Percentiles rank a stretch among this genome's conserved stretches.
These are phyloP conservation scores for Steinernema hermaphroditum DNA, from an alignment of 2,888 invertebrate species.

Conservation along the genomic window DNA sequence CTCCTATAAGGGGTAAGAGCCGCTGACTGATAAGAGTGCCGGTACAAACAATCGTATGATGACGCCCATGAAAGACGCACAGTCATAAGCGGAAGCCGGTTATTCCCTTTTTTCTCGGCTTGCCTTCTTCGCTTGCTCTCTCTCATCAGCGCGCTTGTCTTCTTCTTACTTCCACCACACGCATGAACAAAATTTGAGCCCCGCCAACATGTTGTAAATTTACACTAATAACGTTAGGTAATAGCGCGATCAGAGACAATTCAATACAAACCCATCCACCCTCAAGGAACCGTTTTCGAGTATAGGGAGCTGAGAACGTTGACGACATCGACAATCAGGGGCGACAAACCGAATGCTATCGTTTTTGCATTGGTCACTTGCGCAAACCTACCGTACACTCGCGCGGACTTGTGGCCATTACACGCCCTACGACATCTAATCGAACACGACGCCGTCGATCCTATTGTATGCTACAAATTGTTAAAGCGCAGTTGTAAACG, in stretches of 20 bases:
- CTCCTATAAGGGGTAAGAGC: slow-evolving; percentile 25
- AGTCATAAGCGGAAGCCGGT: slow-evolving; percentile 31
- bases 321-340: not conserved
- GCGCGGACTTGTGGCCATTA: not conserved
- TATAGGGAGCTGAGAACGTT: not conserved
- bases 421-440: not conserved
- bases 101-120: slow-evolving; percentile 30
- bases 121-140: slow-evolving; percentile 15
- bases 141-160: not conserved
- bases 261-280: not conserved
- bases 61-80: slow-evolving; percentile 31
- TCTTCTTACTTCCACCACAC: not conserved
- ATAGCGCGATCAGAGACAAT: not conserved
- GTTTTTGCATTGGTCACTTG: slow-evolving; percentile 5
- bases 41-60: slow-evolving; percentile 30
- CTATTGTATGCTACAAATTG: no score
- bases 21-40: slow-evolving; percentile 20
- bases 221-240: slow-evolving; percentile 10
- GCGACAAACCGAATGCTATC: not conserved
- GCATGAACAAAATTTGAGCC: not conserved
- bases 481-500: no score
- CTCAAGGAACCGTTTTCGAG: not conserved
- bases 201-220: slow-evolving; percentile 25
- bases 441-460: no score
- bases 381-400: not conserved